phyloP scores from a whole-genome alignment of 1,140 invertebrate species.

The Drosophila sp. region DNA sequence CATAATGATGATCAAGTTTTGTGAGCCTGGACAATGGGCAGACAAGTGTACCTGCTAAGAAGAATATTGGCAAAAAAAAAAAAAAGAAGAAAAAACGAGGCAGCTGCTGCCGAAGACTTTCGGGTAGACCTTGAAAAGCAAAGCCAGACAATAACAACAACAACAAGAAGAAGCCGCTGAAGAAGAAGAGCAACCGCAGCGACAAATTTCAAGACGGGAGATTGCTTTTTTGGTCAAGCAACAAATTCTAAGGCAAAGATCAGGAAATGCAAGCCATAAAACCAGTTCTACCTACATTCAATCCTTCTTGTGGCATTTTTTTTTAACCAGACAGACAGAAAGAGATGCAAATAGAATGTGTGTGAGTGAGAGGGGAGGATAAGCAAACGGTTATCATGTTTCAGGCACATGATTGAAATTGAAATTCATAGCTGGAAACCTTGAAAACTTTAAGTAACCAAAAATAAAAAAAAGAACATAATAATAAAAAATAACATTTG shows the following conservation, averaged over 20 bases:
- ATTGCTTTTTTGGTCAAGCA: slow-evolving; percentile 48
- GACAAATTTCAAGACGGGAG: slow-evolving; percentile 66
- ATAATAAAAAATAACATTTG: slow-evolving; percentile 37
- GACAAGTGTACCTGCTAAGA: slow-evolving; percentile 75
- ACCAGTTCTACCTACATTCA: slow-evolving; percentile 59
- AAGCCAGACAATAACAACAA: slow-evolving; percentile 38
- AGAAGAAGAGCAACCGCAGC: slow-evolving; percentile 58
- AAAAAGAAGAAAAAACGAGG: slow-evolving; percentile 49
- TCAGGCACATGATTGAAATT: slow-evolving; percentile 77
- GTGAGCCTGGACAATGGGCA: slow-evolving; percentile 57
- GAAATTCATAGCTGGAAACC: slow-evolving; percentile 59
- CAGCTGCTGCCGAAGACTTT: slow-evolving; percentile 57
- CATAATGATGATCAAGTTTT: slow-evolving; percentile 24
- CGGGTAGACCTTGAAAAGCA: slow-evolving; percentile 67
- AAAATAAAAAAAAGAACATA: background rate
- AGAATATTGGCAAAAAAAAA: background rate
- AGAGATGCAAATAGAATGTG: background rate
- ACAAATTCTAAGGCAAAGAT: slow-evolving; percentile 73
- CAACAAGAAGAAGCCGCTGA: slow-evolving; percentile 25
- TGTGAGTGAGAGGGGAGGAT: background rate
- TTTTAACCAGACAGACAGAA: slow-evolving; percentile 26
- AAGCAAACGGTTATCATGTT: slow-evolving; percentile 74
- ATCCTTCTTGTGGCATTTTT: slow-evolving; percentile 32
- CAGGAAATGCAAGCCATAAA: slow-evolving; percentile 74
- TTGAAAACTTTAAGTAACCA: slow-evolving; percentile 42